Percentiles rank a stretch among this genome's conserved stretches.
Conservation (phyloP, 2,113 vertebrate species). For the Petromus typicus region DNA sequence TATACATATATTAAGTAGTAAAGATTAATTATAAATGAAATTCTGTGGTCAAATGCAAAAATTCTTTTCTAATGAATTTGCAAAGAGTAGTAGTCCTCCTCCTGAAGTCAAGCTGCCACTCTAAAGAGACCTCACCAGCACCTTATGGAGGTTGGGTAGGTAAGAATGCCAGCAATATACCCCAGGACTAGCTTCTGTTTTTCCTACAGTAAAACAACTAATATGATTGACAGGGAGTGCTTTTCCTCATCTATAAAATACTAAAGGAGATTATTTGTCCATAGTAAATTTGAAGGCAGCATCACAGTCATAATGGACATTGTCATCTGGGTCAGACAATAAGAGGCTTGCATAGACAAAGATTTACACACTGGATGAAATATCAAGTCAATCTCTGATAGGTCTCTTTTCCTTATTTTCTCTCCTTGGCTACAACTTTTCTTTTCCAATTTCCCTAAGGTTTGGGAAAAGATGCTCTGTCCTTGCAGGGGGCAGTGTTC, state of each 20-base stretch:
- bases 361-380: background rate
- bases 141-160: rapidly evolving
- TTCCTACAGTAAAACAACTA: background rate
- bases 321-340: background rate
- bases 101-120: rapidly evolving
- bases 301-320: background rate
- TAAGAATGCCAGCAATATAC: background rate
- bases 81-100: background rate
- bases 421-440: background rate
- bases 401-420: background rate
- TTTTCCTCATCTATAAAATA: background rate
- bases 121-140: background rate
- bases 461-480: background rate
- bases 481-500: background rate
- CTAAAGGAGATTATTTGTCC: background rate
- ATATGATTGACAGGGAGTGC: background rate
- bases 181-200: background rate
- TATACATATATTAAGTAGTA: background rate
- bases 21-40: conserved; percentile 27
- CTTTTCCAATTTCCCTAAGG: background rate
- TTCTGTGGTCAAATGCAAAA: background rate
- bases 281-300: background rate
- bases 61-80: background rate
- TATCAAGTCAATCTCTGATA: background rate
- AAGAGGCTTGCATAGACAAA: background rate